Conservation (phyloP, 2,797 vertebrate species). For the Lagocephalus sceleratus region DNA sequence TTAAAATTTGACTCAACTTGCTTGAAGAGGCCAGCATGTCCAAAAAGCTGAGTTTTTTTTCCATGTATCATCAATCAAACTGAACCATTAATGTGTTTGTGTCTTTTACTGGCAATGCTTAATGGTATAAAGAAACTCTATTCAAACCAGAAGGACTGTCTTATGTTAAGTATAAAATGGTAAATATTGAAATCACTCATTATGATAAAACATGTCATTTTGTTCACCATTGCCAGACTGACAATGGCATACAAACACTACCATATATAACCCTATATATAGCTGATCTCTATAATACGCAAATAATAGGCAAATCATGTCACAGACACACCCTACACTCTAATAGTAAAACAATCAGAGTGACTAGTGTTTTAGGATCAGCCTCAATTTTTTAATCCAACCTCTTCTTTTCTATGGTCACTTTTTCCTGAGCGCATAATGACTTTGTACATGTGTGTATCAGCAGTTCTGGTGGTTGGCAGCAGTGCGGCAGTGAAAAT, state of each 20-base stretch:
- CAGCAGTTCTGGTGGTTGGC: too few relatives aligned
- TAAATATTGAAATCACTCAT: too few relatives aligned
- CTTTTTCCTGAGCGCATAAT: constrained; percentile 55
- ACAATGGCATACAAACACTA: constrained; percentile 93
- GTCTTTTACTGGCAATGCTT: too few relatives aligned
- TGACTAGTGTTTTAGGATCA: constrained; percentile 65
- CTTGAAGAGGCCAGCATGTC: too few relatives aligned
- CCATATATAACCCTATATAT: constrained; percentile 81
- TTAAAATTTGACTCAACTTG: too few relatives aligned
- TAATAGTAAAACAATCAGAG: constrained; percentile 50
- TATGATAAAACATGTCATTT: too few relatives aligned
- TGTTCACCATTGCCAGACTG: constrained; percentile 83
- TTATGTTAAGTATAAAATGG: too few relatives aligned
- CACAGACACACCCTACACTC: constrained; percentile 16
- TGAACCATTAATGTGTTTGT: too few relatives aligned
- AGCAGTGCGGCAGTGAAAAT: constrained; percentile 10
- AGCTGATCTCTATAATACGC: constrained; percentile 77
- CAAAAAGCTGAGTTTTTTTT: too few relatives aligned
- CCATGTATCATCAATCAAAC: too few relatives aligned
- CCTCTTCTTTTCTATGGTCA: constrained; percentile 55
- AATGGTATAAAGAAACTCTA: too few relatives aligned
- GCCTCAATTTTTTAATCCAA: constrained; percentile 47
- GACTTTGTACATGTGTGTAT: constrained; percentile 15
- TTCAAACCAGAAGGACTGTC: too few relatives aligned
- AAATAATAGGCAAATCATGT: constrained; percentile 34